Evolutionary conservation across 2,113 vertebrate species (phyloP).

Genomic region (Ageneiosus marmoratus): DNA sequence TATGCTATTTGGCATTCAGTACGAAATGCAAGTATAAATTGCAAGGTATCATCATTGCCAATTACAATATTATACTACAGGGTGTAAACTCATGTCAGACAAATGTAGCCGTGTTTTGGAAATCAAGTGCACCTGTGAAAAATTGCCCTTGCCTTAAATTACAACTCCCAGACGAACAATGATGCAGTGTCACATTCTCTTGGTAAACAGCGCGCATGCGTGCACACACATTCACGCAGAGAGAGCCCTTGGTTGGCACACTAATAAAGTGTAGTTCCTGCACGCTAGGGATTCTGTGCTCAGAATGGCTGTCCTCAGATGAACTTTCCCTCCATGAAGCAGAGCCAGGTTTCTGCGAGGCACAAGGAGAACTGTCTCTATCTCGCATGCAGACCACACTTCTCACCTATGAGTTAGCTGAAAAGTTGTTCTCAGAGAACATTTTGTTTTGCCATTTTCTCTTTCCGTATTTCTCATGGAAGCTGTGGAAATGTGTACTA

Average conservation of each 20-base stretch:
- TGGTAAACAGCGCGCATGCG: slow-evolving; percentile 6
- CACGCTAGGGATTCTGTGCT: slow-evolving; percentile 66
- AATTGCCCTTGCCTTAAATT: slow-evolving; percentile 18
- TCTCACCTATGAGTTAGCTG: slow-evolving; percentile 13
- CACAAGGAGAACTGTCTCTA: neutral
- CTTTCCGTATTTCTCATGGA: neutral
- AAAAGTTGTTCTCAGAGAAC: neutral
- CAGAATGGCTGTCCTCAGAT: slow-evolving; percentile 70
- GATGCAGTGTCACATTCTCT: slow-evolving; percentile 17
- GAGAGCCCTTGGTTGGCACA: slow-evolving; percentile 62
- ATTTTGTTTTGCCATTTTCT: neutral
- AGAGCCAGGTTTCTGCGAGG: slow-evolving; percentile 59
- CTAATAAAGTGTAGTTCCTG: slow-evolving; percentile 74
- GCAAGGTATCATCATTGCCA: neutral
- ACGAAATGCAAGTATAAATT: neutral
- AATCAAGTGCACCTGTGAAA: slow-evolving; percentile 9
- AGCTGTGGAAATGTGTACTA: neutral
- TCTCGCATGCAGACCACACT: slow-evolving; percentile 7
- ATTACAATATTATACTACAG: neutral
- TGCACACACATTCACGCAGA: slow-evolving; percentile 43
- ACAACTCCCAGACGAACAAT: slow-evolving; percentile 5
- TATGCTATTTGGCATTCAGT: neutral
- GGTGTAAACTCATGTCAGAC: neutral
- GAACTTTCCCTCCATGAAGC: slow-evolving; percentile 66
- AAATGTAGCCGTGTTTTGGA: neutral